Evolutionary conservation across 2,113 vertebrate genomes (phyloP).

Genomic region (Peromyscus californicus): DNA sequence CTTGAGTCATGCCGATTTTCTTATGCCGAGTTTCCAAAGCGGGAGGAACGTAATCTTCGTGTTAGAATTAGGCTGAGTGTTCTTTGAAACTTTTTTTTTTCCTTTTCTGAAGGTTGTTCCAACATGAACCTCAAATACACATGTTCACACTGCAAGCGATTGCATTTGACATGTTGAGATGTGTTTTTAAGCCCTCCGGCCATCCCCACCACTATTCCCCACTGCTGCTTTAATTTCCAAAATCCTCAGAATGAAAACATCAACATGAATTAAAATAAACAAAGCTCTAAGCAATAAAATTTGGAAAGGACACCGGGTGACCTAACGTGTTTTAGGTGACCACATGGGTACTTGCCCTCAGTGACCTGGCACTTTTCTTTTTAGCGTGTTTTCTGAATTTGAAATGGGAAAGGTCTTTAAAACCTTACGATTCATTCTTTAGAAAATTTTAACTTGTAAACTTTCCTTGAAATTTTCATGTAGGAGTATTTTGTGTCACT

Average conservation of each 20-base stretch:
- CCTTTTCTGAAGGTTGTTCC: constrained; percentile 18
- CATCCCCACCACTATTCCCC: background rate
- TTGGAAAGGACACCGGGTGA: background rate
- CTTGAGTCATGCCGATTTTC: background rate
- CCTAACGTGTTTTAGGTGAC: constrained; percentile 14
- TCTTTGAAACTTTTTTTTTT: constrained; percentile 12
- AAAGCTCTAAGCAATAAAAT: background rate
- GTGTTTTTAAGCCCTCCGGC: background rate
- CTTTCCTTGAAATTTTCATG: background rate
- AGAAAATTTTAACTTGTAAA: constrained; percentile 12
- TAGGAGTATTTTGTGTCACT: background rate
- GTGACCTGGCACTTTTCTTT: background rate
- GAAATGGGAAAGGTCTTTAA: constrained; percentile 1
- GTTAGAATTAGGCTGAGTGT: constrained; percentile 15
- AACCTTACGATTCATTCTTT: constrained; percentile 22
- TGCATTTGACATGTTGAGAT: constrained; percentile 27
- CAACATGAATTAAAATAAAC: background rate
- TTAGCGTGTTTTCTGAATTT: constrained; percentile 8
- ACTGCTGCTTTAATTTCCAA: background rate
- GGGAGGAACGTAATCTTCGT: background rate
- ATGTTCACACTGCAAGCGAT: background rate
- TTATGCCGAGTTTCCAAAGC: background rate
- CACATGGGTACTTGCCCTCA: constrained; percentile 11
- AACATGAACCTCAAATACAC: background rate
- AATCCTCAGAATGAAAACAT: constrained; percentile 38